Conservation (phyloP, 2,113 vertebrate genomes). For the Rafetus swinhoei region DNA sequence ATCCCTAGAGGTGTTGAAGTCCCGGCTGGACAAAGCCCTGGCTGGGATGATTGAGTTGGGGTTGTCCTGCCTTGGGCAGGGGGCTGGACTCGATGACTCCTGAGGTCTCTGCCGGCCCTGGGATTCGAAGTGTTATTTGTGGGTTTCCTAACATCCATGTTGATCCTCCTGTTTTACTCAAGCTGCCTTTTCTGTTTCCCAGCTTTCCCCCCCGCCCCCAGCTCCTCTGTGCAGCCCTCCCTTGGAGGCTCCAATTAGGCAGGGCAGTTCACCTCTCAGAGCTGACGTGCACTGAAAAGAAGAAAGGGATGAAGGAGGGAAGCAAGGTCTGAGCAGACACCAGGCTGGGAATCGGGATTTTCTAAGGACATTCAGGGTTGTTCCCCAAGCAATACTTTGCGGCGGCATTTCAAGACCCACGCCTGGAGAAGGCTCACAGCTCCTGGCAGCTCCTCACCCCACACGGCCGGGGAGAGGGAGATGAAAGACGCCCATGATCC, state of each 20-base stretch:
- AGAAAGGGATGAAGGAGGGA: neutral
- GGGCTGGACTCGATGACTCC: no score
- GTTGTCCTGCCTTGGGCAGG: no score
- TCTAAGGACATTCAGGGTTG: slow-evolving; percentile 40
- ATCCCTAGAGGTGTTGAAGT: no score
- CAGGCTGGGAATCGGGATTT: neutral
- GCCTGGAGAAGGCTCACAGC: slow-evolving; percentile 27
- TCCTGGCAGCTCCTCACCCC: slow-evolving; percentile 19
- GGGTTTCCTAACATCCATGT: neutral
- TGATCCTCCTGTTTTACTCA: neutral
- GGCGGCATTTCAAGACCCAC: neutral
- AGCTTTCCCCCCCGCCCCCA: rapidly evolving
- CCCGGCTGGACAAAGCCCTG: no score
- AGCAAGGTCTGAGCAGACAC: neutral
- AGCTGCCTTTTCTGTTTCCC: rapidly evolving
- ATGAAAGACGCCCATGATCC: slow-evolving; percentile 20
- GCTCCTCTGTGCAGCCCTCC: neutral
- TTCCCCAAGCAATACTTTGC: slow-evolving; percentile 40
- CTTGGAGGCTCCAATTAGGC: neutral
- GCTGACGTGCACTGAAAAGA: neutral
- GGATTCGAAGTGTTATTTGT: neutral
- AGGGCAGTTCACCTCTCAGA: neutral
- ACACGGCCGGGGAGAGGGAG: slow-evolving; percentile 19
- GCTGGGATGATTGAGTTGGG: no score
- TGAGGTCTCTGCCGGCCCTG: no score